Base-by-base conservation (phyloP, 2,113 vertebrate species). In the Acinonyx jubatus region DNA sequence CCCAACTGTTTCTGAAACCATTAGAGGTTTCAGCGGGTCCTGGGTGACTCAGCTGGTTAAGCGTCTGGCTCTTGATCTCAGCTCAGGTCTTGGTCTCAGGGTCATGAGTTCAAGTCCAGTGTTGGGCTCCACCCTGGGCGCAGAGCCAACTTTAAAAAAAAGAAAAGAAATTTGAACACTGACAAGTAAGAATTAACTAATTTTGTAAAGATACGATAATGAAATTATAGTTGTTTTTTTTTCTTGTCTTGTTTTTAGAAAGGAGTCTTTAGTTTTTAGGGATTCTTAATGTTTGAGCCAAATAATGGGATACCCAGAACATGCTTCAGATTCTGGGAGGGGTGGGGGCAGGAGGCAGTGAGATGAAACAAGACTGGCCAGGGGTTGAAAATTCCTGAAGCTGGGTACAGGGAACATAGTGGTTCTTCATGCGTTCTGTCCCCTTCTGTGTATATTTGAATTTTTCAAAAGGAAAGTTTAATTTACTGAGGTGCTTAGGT, bases 401-500 rank as follows among this genome's bases (percentile, higher is more conserved):
- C 12, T 81, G 50, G n/a, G 41, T 55, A 52, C 50, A 86, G 85
- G 9, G 7, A 23, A 79, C 48, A 5, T 45, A 36, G 21, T 19
- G 4, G 36, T 66, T 74, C 45, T 9, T 14, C 16, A 9, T 45
- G 38, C 23, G 57, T 85, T 85, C 31, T 57, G 36, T 85, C 12
- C 0, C 83, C 41, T 87, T 96, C 65, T 73, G 73, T 21, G 9
- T 65, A 61, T 61, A 3, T 65, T 94, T 79, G 7, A 52, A 73
- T 38, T 93, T 93, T 91, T 76, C 48, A 91, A 85, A 94, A 93
- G n/a, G 89, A 65, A 95, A 83, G 13, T 65, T 89, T 41, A 55
- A 91, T 21, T 55, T 31, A 31, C 25, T 57, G 41, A 96, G 84
- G 89, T 45, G 29, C 78, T 91, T 84, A 63, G 38, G 66, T 80